These are phyloP conservation scores for Delphinus delphis DNA, from an alignment of 2,113 vertebrate genomes.

Conservation along the genomic window DNA sequence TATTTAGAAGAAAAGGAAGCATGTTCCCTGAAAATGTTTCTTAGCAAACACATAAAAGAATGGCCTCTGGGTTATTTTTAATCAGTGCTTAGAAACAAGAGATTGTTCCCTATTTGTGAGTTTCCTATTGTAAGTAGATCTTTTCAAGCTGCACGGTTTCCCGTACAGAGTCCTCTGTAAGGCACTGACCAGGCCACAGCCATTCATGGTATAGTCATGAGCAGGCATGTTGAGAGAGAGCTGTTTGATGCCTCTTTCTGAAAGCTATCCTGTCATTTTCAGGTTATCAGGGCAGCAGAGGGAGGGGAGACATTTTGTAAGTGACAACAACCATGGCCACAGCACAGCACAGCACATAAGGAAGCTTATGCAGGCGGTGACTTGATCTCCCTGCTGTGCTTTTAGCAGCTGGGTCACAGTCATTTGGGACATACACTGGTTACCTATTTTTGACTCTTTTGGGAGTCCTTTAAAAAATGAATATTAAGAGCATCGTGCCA, in stretches of 20 bases:
- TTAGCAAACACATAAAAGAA: slow-evolving; percentile 58
- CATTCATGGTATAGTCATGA: neutral
- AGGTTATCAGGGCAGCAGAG: neutral
- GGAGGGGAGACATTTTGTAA: neutral
- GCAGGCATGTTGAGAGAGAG: neutral
- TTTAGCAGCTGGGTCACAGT: neutral
- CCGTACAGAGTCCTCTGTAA: neutral
- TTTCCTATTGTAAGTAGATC: neutral
- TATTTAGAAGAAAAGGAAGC: slow-evolving; percentile 65
- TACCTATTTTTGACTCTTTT: neutral
- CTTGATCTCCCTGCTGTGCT: neutral
- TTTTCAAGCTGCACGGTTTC: neutral
- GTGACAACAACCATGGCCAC: neutral
- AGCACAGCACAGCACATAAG: neutral
- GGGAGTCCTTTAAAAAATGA: neutral
- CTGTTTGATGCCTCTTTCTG: neutral
- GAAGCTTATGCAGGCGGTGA: neutral
- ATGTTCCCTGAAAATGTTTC: slow-evolving; percentile 48
- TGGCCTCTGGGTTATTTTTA: slow-evolving; percentile 62
- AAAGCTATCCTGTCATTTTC: neutral
- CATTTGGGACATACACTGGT: neutral
- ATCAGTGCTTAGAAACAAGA: slow-evolving; percentile 61
- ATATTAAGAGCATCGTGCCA: neutral
- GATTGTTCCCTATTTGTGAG: slow-evolving; percentile 18
- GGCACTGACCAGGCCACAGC: neutral